phyloP scores from a whole-genome alignment of 2,113 vertebrate species.

The Gallinago jamesoni region DNA sequence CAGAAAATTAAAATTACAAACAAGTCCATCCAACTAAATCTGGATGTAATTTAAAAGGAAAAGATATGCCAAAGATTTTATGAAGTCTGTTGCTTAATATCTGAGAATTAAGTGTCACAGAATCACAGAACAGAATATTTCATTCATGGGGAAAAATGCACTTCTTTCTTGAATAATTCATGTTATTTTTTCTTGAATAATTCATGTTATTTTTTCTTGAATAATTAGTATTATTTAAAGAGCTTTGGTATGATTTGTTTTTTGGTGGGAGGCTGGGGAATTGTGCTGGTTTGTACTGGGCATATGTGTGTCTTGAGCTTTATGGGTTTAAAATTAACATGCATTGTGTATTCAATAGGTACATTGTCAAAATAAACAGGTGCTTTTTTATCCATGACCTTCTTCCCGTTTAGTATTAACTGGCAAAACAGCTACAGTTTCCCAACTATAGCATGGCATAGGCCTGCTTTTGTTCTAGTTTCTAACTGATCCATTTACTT shows the following conservation, averaged over 20 bases:
- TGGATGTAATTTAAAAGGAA: background rate
- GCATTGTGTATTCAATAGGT: background rate
- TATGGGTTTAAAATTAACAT: background rate
- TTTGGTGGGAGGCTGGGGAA: background rate
- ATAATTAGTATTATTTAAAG: background rate
- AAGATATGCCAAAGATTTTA: background rate
- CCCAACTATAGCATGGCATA: background rate
- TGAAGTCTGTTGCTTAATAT: background rate
- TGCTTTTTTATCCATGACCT: background rate
- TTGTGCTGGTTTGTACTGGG: background rate
- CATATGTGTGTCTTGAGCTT: background rate
- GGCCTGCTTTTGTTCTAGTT: background rate
- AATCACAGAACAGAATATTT: background rate
- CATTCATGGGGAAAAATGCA: background rate
- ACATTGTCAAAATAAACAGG: background rate
- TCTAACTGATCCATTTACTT: background rate
- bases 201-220: background rate
- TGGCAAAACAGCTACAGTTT: background rate
- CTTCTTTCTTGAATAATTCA: background rate
- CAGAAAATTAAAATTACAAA: background rate
- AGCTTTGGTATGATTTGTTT: background rate
- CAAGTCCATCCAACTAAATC: background rate
- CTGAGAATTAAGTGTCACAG: background rate
- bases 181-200: background rate
- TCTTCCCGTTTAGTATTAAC: background rate